A percentile compares a stretch with the other conserved stretches of the same genome.
These are phyloP conservation scores for Trichacis sp. DNA, from an alignment of 2,888 invertebrate genomes.

Conservation along the genomic window DNA sequence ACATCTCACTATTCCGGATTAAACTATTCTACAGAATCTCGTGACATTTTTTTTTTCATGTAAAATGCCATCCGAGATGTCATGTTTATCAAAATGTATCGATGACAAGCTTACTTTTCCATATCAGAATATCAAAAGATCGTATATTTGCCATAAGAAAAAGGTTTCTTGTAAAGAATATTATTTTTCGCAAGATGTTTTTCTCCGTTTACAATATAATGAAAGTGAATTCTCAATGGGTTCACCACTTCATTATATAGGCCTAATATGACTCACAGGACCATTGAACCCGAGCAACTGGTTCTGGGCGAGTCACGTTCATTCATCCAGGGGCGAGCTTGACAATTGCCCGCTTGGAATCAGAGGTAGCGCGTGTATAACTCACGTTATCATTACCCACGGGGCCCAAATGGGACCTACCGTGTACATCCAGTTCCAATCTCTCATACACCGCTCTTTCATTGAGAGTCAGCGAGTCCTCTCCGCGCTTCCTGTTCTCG, in stretches of 20 bases:
- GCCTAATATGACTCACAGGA: slow-evolving; percentile 22
- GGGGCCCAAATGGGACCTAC: slow-evolving; percentile 18
- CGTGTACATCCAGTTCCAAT: slow-evolving; percentile 29
- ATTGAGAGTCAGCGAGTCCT: slow-evolving; percentile 64
- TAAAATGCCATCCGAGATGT: no score
- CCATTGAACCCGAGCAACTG: slow-evolving; percentile 14
- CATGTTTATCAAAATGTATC: no score
- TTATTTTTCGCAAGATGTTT: no score
- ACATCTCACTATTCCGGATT: no score
- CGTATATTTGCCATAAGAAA: no score
- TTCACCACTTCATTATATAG: slow-evolving; percentile 20
- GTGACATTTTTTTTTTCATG: no score
- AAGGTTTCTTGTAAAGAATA: no score
- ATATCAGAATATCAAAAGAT: no score
- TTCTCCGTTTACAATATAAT: no score
- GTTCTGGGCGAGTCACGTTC: slow-evolving; percentile 27
- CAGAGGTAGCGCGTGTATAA: slow-evolving; percentile 29
- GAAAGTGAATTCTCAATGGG: no score
- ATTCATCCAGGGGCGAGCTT: slow-evolving; percentile 35
- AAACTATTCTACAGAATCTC: no score
- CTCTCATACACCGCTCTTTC: slow-evolving; percentile 49
- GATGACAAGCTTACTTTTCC: no score
- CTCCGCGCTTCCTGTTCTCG: slow-evolving; percentile 61
- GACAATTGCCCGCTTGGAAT: slow-evolving; percentile 25
- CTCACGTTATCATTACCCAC: slow-evolving; percentile 26